Percentiles rank a stretch among this genome's conserved stretches.
Evolutionary conservation across 2,888 invertebrate genomes (phyloP).

Genomic region (Coenonympha arcania): DNA sequence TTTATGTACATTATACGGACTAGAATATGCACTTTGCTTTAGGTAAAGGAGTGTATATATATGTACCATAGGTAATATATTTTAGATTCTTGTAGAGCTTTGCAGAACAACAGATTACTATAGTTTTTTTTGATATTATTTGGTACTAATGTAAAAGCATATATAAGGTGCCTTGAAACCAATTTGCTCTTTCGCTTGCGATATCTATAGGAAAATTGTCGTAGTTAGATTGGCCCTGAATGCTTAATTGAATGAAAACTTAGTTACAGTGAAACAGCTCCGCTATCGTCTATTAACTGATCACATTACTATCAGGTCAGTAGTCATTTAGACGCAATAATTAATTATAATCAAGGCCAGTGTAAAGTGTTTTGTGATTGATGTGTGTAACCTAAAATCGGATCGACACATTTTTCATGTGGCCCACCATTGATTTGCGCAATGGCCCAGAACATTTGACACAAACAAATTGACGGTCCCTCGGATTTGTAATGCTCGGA

Average conservation of each 20-base stretch:
- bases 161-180: too few relatives aligned
- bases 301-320: conserved; percentile 6
- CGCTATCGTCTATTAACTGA: background rate
- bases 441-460: conserved; percentile 37
- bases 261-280: background rate
- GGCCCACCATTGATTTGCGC: conserved; percentile 24
- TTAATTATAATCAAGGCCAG: conserved; percentile 2
- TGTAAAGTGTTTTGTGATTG: conserved; percentile 35
- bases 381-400: conserved; percentile 40
- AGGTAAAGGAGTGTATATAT: background rate
- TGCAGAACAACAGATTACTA: background rate
- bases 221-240: too few relatives aligned
- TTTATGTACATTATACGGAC: background rate
- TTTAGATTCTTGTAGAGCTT: background rate
- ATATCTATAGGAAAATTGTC: too few relatives aligned
- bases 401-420: conserved; percentile 33
- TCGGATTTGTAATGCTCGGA: background rate
- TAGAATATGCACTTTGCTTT: background rate
- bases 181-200: too few relatives aligned
- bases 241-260: background rate
- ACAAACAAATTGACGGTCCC: conserved; percentile 38
- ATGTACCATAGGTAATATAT: too few relatives aligned
- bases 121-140: background rate
- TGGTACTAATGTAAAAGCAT: too few relatives aligned
- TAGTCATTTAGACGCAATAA: conserved; percentile 4